Evolutionary conservation across 2,797 vertebrate species (phyloP), one percentile per base, ranked within the genome.

Genomic region (Neosalanx taihuensis): DNA sequence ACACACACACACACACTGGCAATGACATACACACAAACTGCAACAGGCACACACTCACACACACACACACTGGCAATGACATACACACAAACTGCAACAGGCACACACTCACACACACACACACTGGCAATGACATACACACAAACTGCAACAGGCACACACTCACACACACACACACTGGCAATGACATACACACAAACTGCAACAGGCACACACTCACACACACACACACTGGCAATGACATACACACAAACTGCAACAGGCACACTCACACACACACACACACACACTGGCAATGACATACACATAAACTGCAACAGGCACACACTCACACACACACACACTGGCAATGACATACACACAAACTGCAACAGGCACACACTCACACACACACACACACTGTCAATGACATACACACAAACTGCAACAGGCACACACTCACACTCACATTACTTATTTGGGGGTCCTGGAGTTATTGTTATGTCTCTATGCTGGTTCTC

Each of bases 401-500:
- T 1, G 2, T 3, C 1, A 12, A 1, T 20, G 4, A 60, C n/a
- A 61, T 2, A 61, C 3, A 46, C 41, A 46, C 41, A 46, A 46
- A 62, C 13, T 30, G 10, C 5, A 2, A 46, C 33, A 46, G 6
- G 23, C 33, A 65, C 33, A 46, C 18, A 46, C 18, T 23, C 33
- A 13, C 33, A 46, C n/a, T 33, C 13, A 63, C 37, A 41, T 41
- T 41, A 41, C 37, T 41, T 41, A 41, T 41, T 41, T 26, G 23
- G 37, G 37, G 37, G 51, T 53, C 51, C 51, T 53, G 51, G 26
- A 4, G 18, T 67, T 58, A 5, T 5, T 31, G 29, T 64, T 17
- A 12, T 29, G 2, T 58, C 13, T 17, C 18, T 71, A 26, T 74
- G 75, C 2, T 83, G 73, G 83, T 2, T 41, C 77, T 79, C 70